Evolutionary conservation across 30 jellyfish, hydroid and myxozoan species (phyloP).

Genomic region (Rhopilema esculentum): DNA sequence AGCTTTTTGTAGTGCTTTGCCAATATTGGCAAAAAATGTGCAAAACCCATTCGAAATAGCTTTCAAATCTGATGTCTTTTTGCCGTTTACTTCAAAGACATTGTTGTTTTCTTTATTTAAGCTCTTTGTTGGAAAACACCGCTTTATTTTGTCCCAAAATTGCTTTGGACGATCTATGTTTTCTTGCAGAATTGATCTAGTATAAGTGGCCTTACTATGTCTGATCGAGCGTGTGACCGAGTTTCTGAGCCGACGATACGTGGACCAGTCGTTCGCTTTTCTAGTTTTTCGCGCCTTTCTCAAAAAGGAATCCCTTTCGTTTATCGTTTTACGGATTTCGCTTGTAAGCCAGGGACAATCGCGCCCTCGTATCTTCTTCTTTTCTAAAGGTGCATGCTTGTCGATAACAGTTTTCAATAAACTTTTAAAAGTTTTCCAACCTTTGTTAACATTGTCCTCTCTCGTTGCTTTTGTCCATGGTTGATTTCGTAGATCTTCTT

Average conservation of each 20-base stretch:
- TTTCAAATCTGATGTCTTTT: slow-evolving; percentile 44
- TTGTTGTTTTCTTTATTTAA: slow-evolving; percentile 25
- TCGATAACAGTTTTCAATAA: slow-evolving; percentile 47
- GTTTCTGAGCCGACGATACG: slow-evolving; percentile 40
- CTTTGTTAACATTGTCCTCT: slow-evolving; percentile 35
- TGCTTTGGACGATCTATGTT: slow-evolving; percentile 45
- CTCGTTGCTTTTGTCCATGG: slow-evolving; percentile 45
- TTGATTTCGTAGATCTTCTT: slow-evolving; percentile 12
- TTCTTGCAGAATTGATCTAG: slow-evolving; percentile 21
- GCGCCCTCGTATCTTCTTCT: slow-evolving; percentile 37
- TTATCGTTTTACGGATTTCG: slow-evolving; percentile 39
- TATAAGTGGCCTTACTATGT: no score
- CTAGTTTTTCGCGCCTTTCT: slow-evolving; percentile 32
- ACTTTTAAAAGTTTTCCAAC: slow-evolving; percentile 31
- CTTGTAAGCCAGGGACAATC: slow-evolving; percentile 62
- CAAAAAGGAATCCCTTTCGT: slow-evolving; percentile 45
- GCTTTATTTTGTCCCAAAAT: slow-evolving; percentile 22
- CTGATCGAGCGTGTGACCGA: slow-evolving; percentile 27
- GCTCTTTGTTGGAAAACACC: slow-evolving; percentile 46
- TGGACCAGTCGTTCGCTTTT: slow-evolving; percentile 30
- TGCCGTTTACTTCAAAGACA: slow-evolving; percentile 36
- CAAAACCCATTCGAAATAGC: slow-evolving; percentile 31
- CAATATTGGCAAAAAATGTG: slow-evolving; percentile 37
- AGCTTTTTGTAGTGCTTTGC: slow-evolving; percentile 29
- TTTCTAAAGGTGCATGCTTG: slow-evolving; percentile 48